Conservation (phyloP, 2,888 invertebrate genomes). For the Brachyopa scutellaris region DNA sequence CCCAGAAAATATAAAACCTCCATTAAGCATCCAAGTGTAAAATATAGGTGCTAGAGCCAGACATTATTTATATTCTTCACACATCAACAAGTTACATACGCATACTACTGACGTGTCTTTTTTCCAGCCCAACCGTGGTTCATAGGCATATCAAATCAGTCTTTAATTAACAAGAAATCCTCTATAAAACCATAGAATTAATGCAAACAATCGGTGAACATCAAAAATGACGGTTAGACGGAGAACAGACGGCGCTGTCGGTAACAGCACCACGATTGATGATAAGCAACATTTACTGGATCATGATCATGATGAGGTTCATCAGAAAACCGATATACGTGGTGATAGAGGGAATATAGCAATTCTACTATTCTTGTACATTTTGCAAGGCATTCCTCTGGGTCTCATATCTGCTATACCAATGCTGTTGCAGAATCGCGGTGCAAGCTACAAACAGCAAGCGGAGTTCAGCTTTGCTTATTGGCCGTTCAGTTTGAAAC, state of each 20-base stretch:
- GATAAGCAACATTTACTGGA: conserved; percentile 19
- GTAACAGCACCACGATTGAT: background rate
- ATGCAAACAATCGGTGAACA: conserved; percentile 33
- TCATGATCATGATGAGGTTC: conserved; percentile 70
- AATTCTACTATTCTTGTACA: conserved; percentile 94
- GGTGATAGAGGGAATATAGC: conserved; percentile 92
- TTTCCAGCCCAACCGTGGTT: conserved; percentile 10
- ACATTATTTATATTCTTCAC: background rate
- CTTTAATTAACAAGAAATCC: conserved; percentile 4
- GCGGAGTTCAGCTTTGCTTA: conserved; percentile 96
- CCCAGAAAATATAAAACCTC: background rate
- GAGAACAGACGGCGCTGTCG: conserved; percentile 26
- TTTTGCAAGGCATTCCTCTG: conserved; percentile 97
- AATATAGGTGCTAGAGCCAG: background rate
- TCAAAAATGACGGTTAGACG: conserved; percentile 50
- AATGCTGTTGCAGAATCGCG: conserved; percentile 95
- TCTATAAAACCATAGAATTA: conserved; percentile 13
- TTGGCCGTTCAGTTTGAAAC: conserved; percentile 96
- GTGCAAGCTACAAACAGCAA: conserved; percentile 97
- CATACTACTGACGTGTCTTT: conserved; percentile 64
- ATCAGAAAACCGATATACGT: conserved; percentile 83
- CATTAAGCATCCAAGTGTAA: background rate
- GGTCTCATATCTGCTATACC: conserved; percentile 97
- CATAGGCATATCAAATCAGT: conserved; percentile 1
- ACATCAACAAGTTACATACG: conserved; percentile 42